phyloP scores from a whole-genome alignment of 2,888 invertebrate species.

The Parnassius glacialis region DNA sequence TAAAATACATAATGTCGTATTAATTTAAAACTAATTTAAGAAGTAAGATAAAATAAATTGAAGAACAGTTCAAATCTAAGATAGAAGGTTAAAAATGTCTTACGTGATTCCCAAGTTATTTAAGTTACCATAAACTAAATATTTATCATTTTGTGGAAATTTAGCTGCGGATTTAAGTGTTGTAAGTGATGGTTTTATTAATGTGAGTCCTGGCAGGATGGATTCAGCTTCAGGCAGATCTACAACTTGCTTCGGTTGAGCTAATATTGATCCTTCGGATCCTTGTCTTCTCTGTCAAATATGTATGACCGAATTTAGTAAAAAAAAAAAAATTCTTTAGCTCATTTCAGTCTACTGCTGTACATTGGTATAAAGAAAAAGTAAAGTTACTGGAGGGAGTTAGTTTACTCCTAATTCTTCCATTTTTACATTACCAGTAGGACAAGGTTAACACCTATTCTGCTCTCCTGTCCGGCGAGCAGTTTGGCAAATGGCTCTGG shows the following conservation, averaged over 20 bases:
- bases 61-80: not conserved
- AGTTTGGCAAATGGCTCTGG: too few relatives aligned
- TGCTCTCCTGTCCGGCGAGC: too few relatives aligned
- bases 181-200: conserved; percentile 42
- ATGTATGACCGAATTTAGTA: too few relatives aligned
- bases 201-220: conserved; percentile 49
- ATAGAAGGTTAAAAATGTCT: conserved; percentile 21
- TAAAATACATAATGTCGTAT: conserved; percentile 15
- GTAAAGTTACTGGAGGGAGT: too few relatives aligned
- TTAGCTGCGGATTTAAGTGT: conserved; percentile 49
- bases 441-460: too few relatives aligned
- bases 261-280: conserved; percentile 20
- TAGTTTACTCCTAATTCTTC: too few relatives aligned
- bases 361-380: too few relatives aligned
- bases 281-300: conserved; percentile 15
- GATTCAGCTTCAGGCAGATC: conserved; percentile 42
- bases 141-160: conserved; percentile 41
- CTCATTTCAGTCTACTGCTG: too few relatives aligned
- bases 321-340: too few relatives aligned
- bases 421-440: too few relatives aligned
- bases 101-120: conserved; percentile 52
- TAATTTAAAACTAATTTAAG: not conserved
- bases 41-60: not conserved
- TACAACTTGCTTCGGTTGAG: conserved; percentile 34
- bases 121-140: conserved; percentile 47